Percentiles rank a stretch among this genome's conserved stretches.
Conservation (phyloP, 2,888 invertebrate species). For the Phortica okadai region DNA sequence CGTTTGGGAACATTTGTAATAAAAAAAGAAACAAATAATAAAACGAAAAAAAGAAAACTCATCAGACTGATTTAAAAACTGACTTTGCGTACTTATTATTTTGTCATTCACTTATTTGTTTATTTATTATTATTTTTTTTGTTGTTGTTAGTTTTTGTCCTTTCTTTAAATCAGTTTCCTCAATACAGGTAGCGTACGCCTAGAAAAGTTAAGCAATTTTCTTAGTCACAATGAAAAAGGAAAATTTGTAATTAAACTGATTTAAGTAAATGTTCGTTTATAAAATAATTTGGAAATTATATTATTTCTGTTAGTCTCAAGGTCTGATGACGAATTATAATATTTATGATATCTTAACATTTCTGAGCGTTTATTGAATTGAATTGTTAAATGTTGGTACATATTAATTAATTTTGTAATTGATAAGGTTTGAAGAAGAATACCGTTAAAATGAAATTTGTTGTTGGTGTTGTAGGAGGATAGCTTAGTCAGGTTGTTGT, state of each 20-base stretch:
- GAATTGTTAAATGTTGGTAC: too few species aligned
- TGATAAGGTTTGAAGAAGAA: too few species aligned
- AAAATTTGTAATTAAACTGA: neutral
- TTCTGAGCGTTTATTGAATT: neutral
- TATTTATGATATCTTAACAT: neutral
- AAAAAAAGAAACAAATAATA: neutral
- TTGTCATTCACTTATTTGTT: neutral
- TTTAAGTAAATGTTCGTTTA: neutral
- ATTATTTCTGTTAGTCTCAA: too few species aligned
- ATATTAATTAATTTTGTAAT: too few species aligned
- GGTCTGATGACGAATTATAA: too few species aligned
- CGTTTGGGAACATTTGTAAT: neutral
- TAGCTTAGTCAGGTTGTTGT: constrained; percentile 8
- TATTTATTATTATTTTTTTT: neutral
- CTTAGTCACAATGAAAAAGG: too few species aligned
- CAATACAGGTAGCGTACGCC: neutral
- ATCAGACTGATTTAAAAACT: too few species aligned
- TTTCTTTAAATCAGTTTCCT: too few species aligned
- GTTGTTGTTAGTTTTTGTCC: neutral
- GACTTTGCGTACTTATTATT: too few species aligned
- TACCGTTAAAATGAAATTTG: neutral
- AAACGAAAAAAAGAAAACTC: neutral
- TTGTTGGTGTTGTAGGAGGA: neutral
- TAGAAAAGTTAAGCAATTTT: too few species aligned
- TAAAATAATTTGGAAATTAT: neutral